Conservation (phyloP, 2,888 invertebrate genomes). For the Disparrhopalites patrizii region DNA sequence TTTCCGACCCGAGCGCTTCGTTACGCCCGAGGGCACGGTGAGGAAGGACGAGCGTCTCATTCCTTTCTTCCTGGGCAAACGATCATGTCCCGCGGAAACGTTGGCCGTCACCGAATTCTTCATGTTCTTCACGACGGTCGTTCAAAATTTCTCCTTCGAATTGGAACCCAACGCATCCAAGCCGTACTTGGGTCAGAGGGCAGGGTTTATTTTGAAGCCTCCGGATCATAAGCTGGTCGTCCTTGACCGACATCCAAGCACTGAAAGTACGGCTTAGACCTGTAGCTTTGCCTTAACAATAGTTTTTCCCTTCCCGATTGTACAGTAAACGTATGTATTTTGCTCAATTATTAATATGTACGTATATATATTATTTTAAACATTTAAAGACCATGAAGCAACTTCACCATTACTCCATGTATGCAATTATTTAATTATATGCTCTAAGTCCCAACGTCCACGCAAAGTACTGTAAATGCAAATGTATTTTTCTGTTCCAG, state of each 20-base stretch:
- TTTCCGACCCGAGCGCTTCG: slow-evolving; percentile 42
- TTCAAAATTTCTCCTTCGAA: slow-evolving; percentile 42
- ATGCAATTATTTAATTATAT: too few species aligned
- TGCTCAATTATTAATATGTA: too few species aligned
- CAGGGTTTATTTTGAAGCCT: slow-evolving; percentile 38
- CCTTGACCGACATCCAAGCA: slow-evolving; percentile 64
- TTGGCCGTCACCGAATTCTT: slow-evolving; percentile 45
- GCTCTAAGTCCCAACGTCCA: too few species aligned
- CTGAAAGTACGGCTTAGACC: too few species aligned
- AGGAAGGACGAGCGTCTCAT: slow-evolving; percentile 46
- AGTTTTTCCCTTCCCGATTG: too few species aligned
- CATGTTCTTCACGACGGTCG: slow-evolving; percentile 42
- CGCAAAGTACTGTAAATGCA: too few species aligned
- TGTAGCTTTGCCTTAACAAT: too few species aligned
- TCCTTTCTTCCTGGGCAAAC: slow-evolving; percentile 44
- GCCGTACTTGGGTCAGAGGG: slow-evolving; percentile 40
- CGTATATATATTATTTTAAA: too few species aligned
- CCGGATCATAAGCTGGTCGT: slow-evolving; percentile 64
- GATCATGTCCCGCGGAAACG: slow-evolving; percentile 44
- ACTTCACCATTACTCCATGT: too few species aligned
- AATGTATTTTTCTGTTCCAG: too few species aligned
- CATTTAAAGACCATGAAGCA: too few species aligned
- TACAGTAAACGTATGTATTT: too few species aligned
- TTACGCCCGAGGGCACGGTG: slow-evolving; percentile 34
- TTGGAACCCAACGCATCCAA: slow-evolving; percentile 37